Percentiles rank a stretch among this genome's conserved stretches.
Evolutionary conservation across 2,888 invertebrate genomes (phyloP).

Genomic region (Trissoscelio sp.): DNA sequence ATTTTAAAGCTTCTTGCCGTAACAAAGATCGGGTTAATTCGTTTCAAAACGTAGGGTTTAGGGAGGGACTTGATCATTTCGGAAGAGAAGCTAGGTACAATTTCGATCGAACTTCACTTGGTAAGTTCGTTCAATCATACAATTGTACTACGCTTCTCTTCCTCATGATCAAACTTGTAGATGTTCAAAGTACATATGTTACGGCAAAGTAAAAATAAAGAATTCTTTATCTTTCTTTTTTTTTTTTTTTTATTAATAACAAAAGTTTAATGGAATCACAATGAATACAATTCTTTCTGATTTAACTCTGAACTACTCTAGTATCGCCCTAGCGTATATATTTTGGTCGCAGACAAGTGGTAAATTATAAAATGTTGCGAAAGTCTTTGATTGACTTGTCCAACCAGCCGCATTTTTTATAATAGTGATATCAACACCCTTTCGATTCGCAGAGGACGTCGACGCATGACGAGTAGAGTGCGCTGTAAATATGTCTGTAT

Average conservation of each 20-base stretch:
- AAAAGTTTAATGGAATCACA: too few species aligned
- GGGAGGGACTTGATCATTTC: conserved; percentile 17
- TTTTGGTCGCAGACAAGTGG: conserved; percentile 8
- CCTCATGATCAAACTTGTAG: conserved; percentile 35
- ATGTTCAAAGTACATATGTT: conserved; percentile 32
- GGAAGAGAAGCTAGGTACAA: conserved; percentile 14
- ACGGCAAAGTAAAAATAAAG: conserved; percentile 8
- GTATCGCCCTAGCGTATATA: conserved; percentile 16
- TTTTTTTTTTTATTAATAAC: background rate
- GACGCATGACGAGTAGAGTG: conserved; percentile 44
- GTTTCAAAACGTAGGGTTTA: background rate
- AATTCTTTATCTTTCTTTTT: too few species aligned
- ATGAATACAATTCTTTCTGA: too few species aligned
- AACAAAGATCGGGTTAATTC: background rate
- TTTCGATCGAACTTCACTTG: conserved; percentile 22
- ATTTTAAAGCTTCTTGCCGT: background rate
- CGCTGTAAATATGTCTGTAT: conserved; percentile 13
- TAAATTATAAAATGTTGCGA: conserved; percentile 45
- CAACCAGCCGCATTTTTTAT: conserved; percentile 52
- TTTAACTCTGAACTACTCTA: conserved; percentile 4
- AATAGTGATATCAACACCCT: conserved; percentile 25
- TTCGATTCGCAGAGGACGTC: conserved; percentile 44
- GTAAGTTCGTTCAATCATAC: conserved; percentile 24
- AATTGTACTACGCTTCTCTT: conserved; percentile 38
- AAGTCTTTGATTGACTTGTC: conserved; percentile 34